These are phyloP conservation scores for Brachyrhaphis roseni DNA, from an alignment of 2,797 vertebrate genomes.

Conservation along the genomic window DNA sequence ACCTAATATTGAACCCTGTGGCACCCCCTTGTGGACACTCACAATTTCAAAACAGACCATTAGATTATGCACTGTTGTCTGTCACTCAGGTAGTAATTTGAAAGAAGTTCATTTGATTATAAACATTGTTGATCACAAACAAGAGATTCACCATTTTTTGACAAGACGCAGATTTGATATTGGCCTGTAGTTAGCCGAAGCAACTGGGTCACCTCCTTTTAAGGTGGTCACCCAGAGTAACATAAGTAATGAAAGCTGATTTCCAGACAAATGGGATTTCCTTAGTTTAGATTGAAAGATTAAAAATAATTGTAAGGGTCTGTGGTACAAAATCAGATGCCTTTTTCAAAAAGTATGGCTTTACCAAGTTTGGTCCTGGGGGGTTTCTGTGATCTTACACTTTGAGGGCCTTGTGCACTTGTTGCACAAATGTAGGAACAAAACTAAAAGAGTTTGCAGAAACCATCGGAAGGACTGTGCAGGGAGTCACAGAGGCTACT, in stretches of 20 bases:
- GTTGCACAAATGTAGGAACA: not conserved
- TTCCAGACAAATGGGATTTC: not conserved
- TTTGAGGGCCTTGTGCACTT: not conserved
- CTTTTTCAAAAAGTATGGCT: not conserved
- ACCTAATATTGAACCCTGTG: not conserved
- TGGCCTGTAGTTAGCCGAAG: not conserved
- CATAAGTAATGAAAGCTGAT: not conserved
- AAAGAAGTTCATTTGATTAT: not conserved
- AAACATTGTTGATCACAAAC: not conserved
- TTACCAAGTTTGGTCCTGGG: not conserved
- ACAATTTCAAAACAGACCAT: not conserved
- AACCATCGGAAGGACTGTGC: not conserved
- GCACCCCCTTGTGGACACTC: not conserved
- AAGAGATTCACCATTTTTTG: not conserved
- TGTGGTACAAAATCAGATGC: not conserved
- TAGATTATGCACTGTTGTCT: not conserved
- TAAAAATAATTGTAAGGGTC: not conserved
- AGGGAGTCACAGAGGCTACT: not conserved
- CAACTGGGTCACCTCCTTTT: not conserved
- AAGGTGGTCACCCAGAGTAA: not conserved
- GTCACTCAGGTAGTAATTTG: not conserved
- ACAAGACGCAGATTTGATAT: not conserved
- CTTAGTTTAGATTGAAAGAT: not conserved
- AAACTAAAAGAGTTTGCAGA: not conserved
- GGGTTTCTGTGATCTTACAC: not conserved